Base-by-base conservation (phyloP, 2,888 invertebrate genomes). In the Euclidia mi region DNA sequence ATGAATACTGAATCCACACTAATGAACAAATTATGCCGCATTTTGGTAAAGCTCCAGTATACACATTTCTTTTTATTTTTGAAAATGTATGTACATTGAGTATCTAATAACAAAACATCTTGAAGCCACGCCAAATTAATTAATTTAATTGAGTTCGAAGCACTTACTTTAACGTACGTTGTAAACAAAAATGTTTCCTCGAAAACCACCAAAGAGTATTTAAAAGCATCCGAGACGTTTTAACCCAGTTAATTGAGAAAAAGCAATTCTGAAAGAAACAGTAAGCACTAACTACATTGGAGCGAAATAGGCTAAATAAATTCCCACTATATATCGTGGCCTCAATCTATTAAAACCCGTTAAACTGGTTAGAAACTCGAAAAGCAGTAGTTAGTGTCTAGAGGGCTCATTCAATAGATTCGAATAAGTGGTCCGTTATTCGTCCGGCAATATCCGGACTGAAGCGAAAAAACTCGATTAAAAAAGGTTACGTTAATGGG, bases 401-500 rank as follows among this genome's bases (percentile, higher is more conserved):
- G 50, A 69, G 78, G 78, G 83, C 81, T 82, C 87, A 79, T 90
- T 87, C 89, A 82, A 90, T 90, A 91, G 87, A 90, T 89, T 84
- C 84, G 82, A 64, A 72, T 89, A 91, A 91, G 89, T 89, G 87
- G 88, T 71, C 84, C 89, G 89, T 90, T 87, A 88, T 84, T 90
- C 82, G 84, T 82, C 82, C 80, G 80, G 80, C 86, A 90, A 91
- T 92, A 92, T 91, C 91, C 89, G 89, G 88, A 76, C 70, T 81
- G 75, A 81, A 79, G 80, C 84, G 85, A n/a, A 84, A 89, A 76
- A 90, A 89, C 88, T 75, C 79, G 87, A 90, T 91, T 90, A 90
- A 90, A 89, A 83, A 88, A 87, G 88, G 88, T 85, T 87, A 83
- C 86, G 83, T 88, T 92, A n/a, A n/a, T n/a, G n/a, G n/a, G n/a